Evolutionary conservation across 2,888 invertebrate genomes (phyloP), one percentile per base, ranked within the genome.

Genomic region (Hirtodrosophila cameraria): DNA sequence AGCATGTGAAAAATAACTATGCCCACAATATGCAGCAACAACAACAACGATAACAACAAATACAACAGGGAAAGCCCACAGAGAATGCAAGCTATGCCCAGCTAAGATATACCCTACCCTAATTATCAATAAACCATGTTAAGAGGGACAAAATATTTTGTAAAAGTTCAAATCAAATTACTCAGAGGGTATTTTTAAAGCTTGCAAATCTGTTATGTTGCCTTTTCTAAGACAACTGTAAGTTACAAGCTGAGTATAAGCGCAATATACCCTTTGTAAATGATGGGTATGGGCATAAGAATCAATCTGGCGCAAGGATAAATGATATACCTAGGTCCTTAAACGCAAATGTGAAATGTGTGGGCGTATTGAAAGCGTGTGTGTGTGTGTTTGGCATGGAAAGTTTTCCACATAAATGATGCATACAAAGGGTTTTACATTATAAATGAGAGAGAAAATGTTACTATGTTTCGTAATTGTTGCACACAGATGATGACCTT

Each of bases 281-380:
- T 2, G n/a, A 1, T 1, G 4, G 3, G 6, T n/a, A n/a, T 4
- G 9, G 18, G 62, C 46, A 42, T 58, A 27, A 54, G 66, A 86
- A 86, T 80, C 80, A 83, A 80, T 86, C 76, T 83, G 80, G 80
- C 60, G 63, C 80, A 80, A 80, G 79, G 79, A 80, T 79, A 85
- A 68, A 42, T 33, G n/a, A 58, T 60, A 62, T 49, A 36, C 36
- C 36, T 16, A 50, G 70, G 41, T 57, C 39, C 62, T 42, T 49
- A 23, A 36, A 42, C 16, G 49, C 20, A 63, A 58, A 60, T 70
- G 53, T 53, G 13, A 27, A 33, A 11, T 25, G 45, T 25, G 45
- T 30, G 31, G 28, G 46, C 42, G 39, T 41, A 38, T n/a, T 28
- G 15, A 16, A n/a, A 36, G 33, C 30, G 49, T 5, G 13, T 42